Evolutionary conservation across 2,113 vertebrate genomes (phyloP).

Genomic region (Glaucidium brasilianum): DNA sequence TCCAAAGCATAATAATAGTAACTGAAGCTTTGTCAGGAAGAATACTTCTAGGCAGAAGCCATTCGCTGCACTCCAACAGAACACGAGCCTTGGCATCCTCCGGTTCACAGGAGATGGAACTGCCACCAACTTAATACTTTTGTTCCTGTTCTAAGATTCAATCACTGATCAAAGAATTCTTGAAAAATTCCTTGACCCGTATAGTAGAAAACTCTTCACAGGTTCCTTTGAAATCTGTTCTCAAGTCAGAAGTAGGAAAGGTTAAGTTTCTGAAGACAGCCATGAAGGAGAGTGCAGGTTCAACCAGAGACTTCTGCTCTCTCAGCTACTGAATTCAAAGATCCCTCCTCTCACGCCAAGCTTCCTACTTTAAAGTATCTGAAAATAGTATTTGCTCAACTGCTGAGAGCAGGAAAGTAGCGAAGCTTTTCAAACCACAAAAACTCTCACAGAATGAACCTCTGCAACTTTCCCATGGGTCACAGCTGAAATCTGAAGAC

Average conservation of each 20-base stretch:
- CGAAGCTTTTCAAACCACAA: background rate
- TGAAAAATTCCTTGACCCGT: constrained; percentile 6
- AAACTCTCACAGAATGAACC: background rate
- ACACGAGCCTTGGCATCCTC: background rate
- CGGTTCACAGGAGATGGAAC: background rate
- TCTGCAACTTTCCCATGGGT: background rate
- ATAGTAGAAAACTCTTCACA: background rate
- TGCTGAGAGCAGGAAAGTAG: background rate
- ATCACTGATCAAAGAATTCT: background rate
- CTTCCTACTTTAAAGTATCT: background rate
- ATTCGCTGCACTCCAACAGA: background rate
- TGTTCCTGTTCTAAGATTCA: background rate
- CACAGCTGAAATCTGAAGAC: background rate
- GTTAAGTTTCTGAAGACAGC: background rate
- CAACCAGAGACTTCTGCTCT: background rate
- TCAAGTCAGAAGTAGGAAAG: background rate
- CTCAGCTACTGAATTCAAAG: background rate
- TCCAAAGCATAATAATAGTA: background rate
- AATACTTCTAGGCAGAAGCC: background rate
- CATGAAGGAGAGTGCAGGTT: background rate
- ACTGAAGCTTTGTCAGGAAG: background rate
- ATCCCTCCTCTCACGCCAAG: background rate
- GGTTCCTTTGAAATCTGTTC: background rate
- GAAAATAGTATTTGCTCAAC: background rate
- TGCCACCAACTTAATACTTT: background rate